Evolutionary conservation across 2,888 invertebrate genomes (phyloP).

Genomic region (Apodemia duryi): DNA sequence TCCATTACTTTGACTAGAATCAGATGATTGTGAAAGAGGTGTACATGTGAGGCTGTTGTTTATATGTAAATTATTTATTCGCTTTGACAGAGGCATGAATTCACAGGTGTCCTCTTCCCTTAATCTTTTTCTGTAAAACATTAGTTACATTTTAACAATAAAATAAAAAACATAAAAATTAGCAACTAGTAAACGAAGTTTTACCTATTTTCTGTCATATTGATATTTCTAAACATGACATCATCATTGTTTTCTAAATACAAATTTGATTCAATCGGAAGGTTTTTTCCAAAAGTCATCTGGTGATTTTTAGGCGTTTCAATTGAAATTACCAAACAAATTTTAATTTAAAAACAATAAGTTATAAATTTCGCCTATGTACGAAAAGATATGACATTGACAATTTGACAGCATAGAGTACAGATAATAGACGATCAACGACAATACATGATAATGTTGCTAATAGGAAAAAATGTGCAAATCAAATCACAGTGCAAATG

Average conservation of each 20-base stretch:
- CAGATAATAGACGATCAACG: neutral
- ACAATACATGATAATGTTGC: neutral
- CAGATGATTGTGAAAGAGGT: conserved; percentile 43
- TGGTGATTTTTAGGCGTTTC: conserved; percentile 31
- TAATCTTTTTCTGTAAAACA: conserved; percentile 84
- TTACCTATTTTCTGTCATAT: conserved; percentile 70
- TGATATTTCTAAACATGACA: conserved; percentile 47
- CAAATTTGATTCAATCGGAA: conserved; percentile 49
- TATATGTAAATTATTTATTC: conserved; percentile 93
- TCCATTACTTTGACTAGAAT: conserved; percentile 54
- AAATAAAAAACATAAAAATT: neutral
- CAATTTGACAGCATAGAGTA: conserved; percentile 1
- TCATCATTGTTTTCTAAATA: conserved; percentile 57
- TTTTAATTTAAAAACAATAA: conserved; percentile 5
- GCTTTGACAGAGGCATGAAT: conserved; percentile 92
- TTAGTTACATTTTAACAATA: neutral
- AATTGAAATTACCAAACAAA: neutral
- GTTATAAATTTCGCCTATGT: neutral
- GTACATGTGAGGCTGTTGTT: conserved; percentile 76
- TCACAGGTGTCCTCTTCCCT: conserved; percentile 88
- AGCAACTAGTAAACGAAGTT: neutral
- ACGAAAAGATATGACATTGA: neutral
- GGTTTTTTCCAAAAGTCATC: conserved; percentile 60
- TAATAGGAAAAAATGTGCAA: neutral
- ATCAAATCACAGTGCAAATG: neutral